Evolutionary conservation across 2,888 invertebrate genomes (phyloP), one percentile per base, ranked within the genome.

Genomic region (Flexamia atlantica): DNA sequence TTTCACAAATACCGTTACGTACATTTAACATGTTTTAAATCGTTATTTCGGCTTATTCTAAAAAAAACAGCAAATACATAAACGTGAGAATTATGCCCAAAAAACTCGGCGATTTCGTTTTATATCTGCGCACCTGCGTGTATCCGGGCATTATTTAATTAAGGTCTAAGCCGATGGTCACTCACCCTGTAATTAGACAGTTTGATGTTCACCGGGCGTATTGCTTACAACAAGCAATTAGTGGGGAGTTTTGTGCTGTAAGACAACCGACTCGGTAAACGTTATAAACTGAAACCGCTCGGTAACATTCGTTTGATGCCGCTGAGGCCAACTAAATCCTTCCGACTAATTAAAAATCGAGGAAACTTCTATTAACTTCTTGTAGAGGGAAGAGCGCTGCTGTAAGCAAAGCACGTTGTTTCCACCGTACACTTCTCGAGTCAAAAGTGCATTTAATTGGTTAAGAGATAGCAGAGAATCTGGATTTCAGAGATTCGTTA

Each of bases 211-310:
- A 14, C 12, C 17, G 17, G 64, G 28, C 25, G 64, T 28, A 64
- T 64, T 30, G 64, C 64, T 28, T 10, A 64, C 64, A 64, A 64
- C 64, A 25, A 12, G 30, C 64, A 64, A 64, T 64, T 64, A 64
- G 64, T 28, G 25, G 64, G 23, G 64, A 23, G 53, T 53, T 53
- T 23, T 5, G 53, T 53, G 17, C 12, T 23, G 64, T 64, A 30
- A 64, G 64, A 28, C 64, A 30, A 64, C 64, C 3, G 17, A 12
- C 30, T 64, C 64, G 7, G 17, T 12, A 17, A 64, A 64, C 23
- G 53, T 53, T 53, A 46, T 46, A 10, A 53, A 53, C 53, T 23
- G 20, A 23, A 23, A 23, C 46, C 46, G 53, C 53, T 20, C 14
- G 5, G 53, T 23, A 17, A 20, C 20, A 53, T 14, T 10, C 23